These are phyloP conservation scores for Danaus melanippus DNA, from an alignment of 1,140 invertebrate genomes.

Conservation along the genomic window DNA sequence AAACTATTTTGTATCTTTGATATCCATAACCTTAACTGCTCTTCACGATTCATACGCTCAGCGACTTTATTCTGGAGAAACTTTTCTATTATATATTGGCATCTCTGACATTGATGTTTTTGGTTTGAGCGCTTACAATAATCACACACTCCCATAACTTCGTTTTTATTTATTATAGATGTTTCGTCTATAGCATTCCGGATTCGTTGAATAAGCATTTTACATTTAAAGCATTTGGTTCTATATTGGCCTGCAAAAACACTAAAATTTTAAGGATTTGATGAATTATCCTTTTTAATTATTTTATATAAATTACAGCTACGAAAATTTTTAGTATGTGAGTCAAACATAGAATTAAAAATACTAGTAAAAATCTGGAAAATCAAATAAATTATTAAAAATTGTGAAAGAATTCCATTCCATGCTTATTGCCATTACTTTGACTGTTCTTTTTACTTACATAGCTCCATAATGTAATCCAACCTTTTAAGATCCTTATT, in stretches of 20 bases:
- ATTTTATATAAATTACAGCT: too few species aligned
- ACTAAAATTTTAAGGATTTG: neutral
- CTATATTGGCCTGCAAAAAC: constrained; percentile 21
- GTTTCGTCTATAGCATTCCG: constrained; percentile 27
- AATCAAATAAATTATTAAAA: constrained; percentile 2
- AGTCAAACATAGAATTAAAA: too few species aligned
- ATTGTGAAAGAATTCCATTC: neutral
- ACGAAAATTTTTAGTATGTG: too few species aligned
- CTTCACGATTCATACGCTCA: constrained; percentile 11
- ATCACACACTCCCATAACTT: constrained; percentile 28
- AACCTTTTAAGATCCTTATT: constrained; percentile 21
- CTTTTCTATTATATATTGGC: constrained; percentile 24
- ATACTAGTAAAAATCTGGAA: neutral
- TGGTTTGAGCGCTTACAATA: constrained; percentile 26
- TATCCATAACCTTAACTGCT: constrained; percentile 19
- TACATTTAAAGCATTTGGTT: constrained; percentile 28
- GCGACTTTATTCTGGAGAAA: constrained; percentile 18
- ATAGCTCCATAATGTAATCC: constrained; percentile 24
- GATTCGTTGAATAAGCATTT: constrained; percentile 22
- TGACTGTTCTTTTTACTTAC: constrained; percentile 16
- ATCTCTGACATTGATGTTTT: constrained; percentile 30
- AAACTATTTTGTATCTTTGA: constrained; percentile 23
- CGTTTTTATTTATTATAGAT: constrained; percentile 25
- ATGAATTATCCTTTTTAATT: too few species aligned
- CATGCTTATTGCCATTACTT: neutral